A percentile compares a stretch with the other conserved stretches of the same genome.
Evolutionary conservation across 1,140 invertebrate genomes (phyloP).

Genomic region (Papilio helenus): DNA sequence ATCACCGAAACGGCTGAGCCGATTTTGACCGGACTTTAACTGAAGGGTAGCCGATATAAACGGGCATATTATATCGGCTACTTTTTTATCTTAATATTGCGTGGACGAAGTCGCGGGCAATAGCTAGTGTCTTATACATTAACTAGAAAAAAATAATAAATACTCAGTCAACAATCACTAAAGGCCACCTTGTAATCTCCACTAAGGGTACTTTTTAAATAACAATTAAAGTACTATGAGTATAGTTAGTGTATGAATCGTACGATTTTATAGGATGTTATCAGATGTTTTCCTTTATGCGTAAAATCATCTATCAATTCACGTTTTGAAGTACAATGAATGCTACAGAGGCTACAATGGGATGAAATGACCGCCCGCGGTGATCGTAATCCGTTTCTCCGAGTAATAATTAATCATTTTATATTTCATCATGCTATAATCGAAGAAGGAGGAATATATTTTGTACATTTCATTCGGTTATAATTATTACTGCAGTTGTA

Average conservation of each 20-base stretch:
- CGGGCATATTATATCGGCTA: too few relatives aligned
- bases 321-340: not conserved
- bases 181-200: too few relatives aligned
- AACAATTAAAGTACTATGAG: too few relatives aligned
- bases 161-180: too few relatives aligned
- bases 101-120: too few relatives aligned
- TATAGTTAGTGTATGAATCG: not conserved
- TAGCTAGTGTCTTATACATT: too few relatives aligned
- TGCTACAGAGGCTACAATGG: not conserved
- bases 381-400: constrained; percentile 13
- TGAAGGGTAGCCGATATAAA: too few relatives aligned
- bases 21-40: too few relatives aligned
- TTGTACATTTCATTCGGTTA: not conserved
- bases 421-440: not conserved
- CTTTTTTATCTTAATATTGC: too few relatives aligned
- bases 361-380: constrained; percentile 9
- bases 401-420: not conserved
- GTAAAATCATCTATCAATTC: not conserved
- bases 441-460: not conserved
- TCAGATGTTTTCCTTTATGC: not conserved
- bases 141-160: too few relatives aligned
- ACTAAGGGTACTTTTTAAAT: too few relatives aligned
- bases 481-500: not conserved
- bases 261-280: constrained; percentile 3
- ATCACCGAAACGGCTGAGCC: too few relatives aligned